Base-by-base conservation (phyloP, 2,797 vertebrate species). In the Monodelphis domestica region DNA sequence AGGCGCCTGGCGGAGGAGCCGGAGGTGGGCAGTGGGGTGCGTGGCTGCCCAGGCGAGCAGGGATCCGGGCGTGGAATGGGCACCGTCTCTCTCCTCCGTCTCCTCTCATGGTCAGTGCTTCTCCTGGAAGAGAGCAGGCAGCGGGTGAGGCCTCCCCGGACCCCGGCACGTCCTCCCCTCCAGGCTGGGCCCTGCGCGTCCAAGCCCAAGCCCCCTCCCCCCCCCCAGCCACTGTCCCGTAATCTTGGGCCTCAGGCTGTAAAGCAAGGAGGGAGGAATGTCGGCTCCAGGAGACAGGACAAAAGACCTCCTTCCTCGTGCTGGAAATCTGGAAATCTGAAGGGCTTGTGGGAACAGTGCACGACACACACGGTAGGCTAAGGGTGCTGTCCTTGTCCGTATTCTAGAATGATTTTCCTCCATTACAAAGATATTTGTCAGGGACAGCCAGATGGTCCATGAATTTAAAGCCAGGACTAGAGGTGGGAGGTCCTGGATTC, bases 41-140 rank as follows among this genome's bases (percentile, higher is more conserved):
- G 87, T 92, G 97, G 94, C 96, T 92, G 93, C 95, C 95, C 88
- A 91, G 94, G 96, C 53, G 93, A 94, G 94, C 91, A 97, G 96
- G 53, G 94, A 95, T 93, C 97, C 95, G 92, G 96, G 94, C 5
- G 0, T 94, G 94, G 95, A 95, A 94, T 63, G 94, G 93, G 97
- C 97, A n/a, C n/a, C n/a, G n/a, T n/a, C 9, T 92, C 95, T 98
- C 94, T 98, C 94, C 96, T 63, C 24, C 1, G 45, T 15, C 56
- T 97, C 95, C 97, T 94, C 91, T 96, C 89, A 45, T 33, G 92
- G 97, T 99, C 98, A 99, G 98, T 98, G 98, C 95, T 98, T 98
- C 96, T 98, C 98, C 98, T 99, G 92, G 14, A 95, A 97, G 84
- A 95, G 88, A 96, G 57, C 17, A 92, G 94, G 63, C n/a, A 51